Percentiles rank a stretch among this genome's conserved stretches.
Conservation (phyloP, 1,140 invertebrate species). For the Drosophila yakuba region DNA sequence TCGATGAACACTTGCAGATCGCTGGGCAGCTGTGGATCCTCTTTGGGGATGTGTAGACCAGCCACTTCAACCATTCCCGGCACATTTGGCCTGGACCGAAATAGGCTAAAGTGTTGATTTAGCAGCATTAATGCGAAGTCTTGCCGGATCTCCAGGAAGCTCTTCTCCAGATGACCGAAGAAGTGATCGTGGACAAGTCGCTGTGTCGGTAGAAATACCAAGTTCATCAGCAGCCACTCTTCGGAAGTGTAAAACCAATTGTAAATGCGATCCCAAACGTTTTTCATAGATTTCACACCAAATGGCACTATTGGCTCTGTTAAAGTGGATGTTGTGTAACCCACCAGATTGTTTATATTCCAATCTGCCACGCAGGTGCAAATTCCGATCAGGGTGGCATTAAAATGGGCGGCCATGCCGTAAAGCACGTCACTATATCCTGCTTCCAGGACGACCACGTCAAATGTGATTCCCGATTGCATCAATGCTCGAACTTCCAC, state of each 20-base stretch:
- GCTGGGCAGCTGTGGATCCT: conserved; percentile 72
- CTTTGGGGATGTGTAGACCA: conserved; percentile 85
- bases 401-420: conserved; percentile 54
- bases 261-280: conserved; percentile 44
- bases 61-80: conserved; percentile 65
- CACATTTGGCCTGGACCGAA: conserved; percentile 55
- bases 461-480: conserved; percentile 42
- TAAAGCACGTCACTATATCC: conserved; percentile 37
- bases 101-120: conserved; percentile 72
- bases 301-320: conserved; percentile 35
- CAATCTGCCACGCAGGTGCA: conserved; percentile 55
- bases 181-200: conserved; percentile 45
- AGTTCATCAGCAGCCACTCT: conserved; percentile 58
- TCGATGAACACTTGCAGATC: conserved; percentile 85
- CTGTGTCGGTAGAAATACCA: conserved; percentile 41
- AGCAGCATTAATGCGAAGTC: conserved; percentile 61
- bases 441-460: conserved; percentile 55
- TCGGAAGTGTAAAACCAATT: conserved; percentile 52
- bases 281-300: background rate
- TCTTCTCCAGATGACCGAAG: conserved; percentile 49
- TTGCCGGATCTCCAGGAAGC: conserved; percentile 42
- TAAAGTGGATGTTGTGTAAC: conserved; percentile 9
- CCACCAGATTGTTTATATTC: conserved; percentile 49
- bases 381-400: conserved; percentile 51
- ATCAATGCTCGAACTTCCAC: conserved; percentile 38